phyloP scores from a whole-genome alignment of 2,888 invertebrate species.

The Vanessa cardui region DNA sequence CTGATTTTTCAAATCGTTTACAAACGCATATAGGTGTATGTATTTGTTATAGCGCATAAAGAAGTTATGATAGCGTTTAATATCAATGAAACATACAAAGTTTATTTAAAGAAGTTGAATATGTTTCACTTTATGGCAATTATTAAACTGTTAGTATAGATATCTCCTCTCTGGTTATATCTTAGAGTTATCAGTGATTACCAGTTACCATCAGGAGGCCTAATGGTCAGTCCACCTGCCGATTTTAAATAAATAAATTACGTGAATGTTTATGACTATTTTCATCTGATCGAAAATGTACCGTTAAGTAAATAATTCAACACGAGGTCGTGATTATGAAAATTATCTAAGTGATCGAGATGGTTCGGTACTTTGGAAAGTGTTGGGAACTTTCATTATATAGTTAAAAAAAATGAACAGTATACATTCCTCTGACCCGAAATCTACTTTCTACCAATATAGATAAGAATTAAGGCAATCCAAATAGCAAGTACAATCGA shows the following conservation, averaged over 20 bases:
- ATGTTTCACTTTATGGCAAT: too few relatives aligned
- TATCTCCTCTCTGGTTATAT: too few relatives aligned
- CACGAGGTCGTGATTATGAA: constrained; percentile 24
- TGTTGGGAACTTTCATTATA: constrained; percentile 25
- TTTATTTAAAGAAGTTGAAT: too few relatives aligned
- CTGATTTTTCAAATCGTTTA: too few relatives aligned
- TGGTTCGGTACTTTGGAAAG: constrained; percentile 17
- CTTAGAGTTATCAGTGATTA: too few relatives aligned
- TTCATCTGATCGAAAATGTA: constrained; percentile 1
- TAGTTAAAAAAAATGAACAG: constrained; percentile 37
- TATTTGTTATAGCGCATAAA: too few relatives aligned
- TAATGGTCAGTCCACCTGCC: too few relatives aligned
- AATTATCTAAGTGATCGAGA: constrained; percentile 21
- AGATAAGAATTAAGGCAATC: constrained; percentile 67
- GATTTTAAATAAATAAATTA: background rate
- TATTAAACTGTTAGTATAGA: too few relatives aligned
- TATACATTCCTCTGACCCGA: constrained; percentile 42
- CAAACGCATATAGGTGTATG: too few relatives aligned
- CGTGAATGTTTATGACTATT: background rate
- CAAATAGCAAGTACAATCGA: constrained; percentile 56
- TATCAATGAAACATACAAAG: too few relatives aligned
- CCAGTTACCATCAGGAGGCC: too few relatives aligned
- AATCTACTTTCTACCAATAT: constrained; percentile 52
- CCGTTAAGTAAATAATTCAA: constrained; percentile 19
- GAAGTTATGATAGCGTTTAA: too few relatives aligned